Evolutionary conservation across 2,888 invertebrate genomes (phyloP), one percentile per base, ranked within the genome.

Genomic region (Acrobasis suavella): DNA sequence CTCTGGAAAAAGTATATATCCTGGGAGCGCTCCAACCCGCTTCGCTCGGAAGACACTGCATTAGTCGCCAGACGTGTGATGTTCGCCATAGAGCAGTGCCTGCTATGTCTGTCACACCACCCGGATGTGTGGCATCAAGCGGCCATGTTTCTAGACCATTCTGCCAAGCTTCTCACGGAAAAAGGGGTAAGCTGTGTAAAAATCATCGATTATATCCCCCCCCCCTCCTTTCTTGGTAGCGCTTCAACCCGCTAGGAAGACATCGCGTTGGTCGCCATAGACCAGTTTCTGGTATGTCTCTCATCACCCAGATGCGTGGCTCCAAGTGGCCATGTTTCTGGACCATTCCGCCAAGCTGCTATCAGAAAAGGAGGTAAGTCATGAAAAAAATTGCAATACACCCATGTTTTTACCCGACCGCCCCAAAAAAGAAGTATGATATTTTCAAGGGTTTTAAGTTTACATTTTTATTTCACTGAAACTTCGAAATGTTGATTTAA

Each of bases 61-160:
- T 88, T 98, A 10, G 96, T 99, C 10, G 98, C 98, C 0, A 95
- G 97, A 61, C 93, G 99, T 69, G 99, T 99, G 0, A 98, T 99
- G 95, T 99, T 99, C 93, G 99, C 99, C 0, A 98, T 99, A 69
- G 99, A 99, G 81, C 99, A 99, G 86, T 98, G 99, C 74, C 90
- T 99, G 58, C 91, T 99, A 54, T 99, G 99, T 78, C 92, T 99
- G 46, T 98, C 98, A 0, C 99, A 99, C 89, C 98, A 99, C 85
- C 98, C 99, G 0, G 99, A 99, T 70, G 97, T 99, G 65, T 99
- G 99, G 99, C 98, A 98, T 85, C 99, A 99, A 89, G 99, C 99
- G 0, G 98, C 99, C 0, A 96, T 98, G 81, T 99, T 98, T 90
- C 93, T 99, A 56, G 99, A 99, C 85, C 96, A 98, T 80, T 98